A percentile compares a stretch with the other conserved stretches of the same genome.
These are phyloP conservation scores for Furcifer pardalis DNA, from an alignment of 2,797 vertebrate genomes.

Conservation along the genomic window DNA sequence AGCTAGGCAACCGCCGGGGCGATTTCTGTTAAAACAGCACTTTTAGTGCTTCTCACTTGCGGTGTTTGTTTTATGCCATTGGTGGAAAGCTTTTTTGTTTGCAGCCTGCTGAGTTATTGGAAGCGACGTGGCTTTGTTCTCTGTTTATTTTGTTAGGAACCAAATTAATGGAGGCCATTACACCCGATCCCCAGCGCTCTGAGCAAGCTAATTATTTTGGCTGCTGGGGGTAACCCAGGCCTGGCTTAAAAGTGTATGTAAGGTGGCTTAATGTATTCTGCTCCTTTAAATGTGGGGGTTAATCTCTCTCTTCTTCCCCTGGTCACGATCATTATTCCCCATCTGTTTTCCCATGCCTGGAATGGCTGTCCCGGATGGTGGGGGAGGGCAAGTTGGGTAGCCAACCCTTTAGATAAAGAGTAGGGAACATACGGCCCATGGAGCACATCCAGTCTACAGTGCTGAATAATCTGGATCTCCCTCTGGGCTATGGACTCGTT, in stretches of 20 bases:
- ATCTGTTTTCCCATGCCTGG: too few relatives aligned
- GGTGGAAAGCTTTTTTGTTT: conserved; percentile 6
- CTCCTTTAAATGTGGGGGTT: too few relatives aligned
- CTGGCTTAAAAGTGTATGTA: background rate
- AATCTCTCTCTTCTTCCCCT: too few relatives aligned
- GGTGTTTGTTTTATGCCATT: conserved; percentile 8
- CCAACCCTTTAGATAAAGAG: too few relatives aligned
- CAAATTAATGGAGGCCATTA: background rate
- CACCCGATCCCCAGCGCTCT: background rate
- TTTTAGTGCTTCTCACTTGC: background rate
- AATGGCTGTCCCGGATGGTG: too few relatives aligned
- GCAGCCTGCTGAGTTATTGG: conserved; percentile 8
- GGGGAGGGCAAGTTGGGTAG: too few relatives aligned
- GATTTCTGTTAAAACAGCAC: conserved; percentile 4
- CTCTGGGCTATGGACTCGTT: too few relatives aligned
- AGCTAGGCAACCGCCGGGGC: background rate
- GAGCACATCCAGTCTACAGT: too few relatives aligned
- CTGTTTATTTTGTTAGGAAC: background rate
- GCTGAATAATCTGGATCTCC: too few relatives aligned
- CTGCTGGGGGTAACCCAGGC: background rate
- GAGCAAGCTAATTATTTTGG: background rate
- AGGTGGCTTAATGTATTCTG: too few relatives aligned
- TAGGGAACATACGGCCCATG: too few relatives aligned
- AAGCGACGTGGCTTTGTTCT: background rate
- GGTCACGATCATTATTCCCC: too few relatives aligned